Base-by-base conservation (phyloP, 2,797 vertebrate genomes). In the Cetoscarus ocellatus region DNA sequence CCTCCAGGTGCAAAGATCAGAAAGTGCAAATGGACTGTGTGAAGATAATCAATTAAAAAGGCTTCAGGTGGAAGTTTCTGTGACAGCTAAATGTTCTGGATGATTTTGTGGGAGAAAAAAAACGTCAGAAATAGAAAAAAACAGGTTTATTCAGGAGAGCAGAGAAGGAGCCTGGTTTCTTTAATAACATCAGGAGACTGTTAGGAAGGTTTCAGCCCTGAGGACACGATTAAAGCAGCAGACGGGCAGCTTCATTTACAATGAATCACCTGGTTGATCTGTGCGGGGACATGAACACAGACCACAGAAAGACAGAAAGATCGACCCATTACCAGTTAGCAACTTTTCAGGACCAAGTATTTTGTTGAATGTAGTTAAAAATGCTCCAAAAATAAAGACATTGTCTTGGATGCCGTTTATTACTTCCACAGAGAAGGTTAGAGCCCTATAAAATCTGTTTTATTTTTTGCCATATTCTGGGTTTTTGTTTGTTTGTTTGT, bases 231-330 rank as follows among this genome's bases (percentile, higher is more conserved):
- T 5, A 43, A 44, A 44, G 12, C 13, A 44, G 72, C n/a, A 76
- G 66, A 62, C 59, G 14, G 52, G 57, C 55, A 12, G 60, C 60
- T 76, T 7, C 67, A 68, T 79, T 70, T 58, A 50, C 56, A 60
- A 48, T 2, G 49, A 18, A 49, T 73, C 47, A 35, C 43, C 42
- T 66, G 40, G 39, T 63, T 15, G 43, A 10, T 50, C 52, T 13
- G 48, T 9, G 44, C 2, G 27, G 4, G 27, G 27, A 27, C 27
- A 27, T 27, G 27, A 4, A 27, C 27, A 27, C 27, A 27, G 27
- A 27, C 27, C 50, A 53, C 49, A 42, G 8, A 54, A 2, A 43
- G 18, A 39, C 11, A 27, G 3, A 57, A 10, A 40, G 3, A 63
- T 48, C 15, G 6, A 74, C 43, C 47, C 47, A 52, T 47, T 1